Evolutionary conservation across 1,140 invertebrate genomes (phyloP).

Genomic region (Leptoteleia sp.): DNA sequence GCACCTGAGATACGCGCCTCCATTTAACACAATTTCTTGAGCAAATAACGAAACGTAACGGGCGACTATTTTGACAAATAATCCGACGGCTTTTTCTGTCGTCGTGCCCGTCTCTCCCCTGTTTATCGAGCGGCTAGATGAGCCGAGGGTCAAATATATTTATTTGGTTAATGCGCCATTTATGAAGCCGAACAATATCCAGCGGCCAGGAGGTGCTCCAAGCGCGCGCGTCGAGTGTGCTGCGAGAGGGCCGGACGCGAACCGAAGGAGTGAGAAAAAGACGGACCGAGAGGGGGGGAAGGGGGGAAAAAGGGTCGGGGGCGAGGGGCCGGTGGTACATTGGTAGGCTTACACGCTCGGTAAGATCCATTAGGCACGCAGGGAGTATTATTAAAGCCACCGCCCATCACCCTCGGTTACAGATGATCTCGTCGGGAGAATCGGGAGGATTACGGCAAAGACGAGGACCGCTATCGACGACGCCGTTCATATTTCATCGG

Average conservation of each 20-base stretch:
- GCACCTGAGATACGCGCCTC: neutral
- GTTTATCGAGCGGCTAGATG: constrained; percentile 40
- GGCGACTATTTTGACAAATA: constrained; percentile 19
- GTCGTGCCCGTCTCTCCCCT: constrained; percentile 18
- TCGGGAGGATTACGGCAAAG: constrained; percentile 72
- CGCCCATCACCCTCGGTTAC: constrained; percentile 71
- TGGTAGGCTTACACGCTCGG: constrained; percentile 75
- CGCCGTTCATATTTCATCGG: constrained; percentile 44
- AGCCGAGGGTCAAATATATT: constrained; percentile 58
- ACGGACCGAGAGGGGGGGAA: constrained; percentile 13
- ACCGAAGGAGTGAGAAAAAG: constrained; percentile 41
- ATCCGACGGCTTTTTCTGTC: constrained; percentile 16
- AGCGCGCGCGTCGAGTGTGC: constrained; percentile 40
- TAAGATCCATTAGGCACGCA: constrained; percentile 75
- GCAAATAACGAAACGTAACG: constrained; percentile 16
- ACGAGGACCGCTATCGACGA: constrained; percentile 53
- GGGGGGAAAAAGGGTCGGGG: constrained; percentile 9
- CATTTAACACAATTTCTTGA: constrained; percentile 2
- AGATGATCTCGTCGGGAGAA: constrained; percentile 72
- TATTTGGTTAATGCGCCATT: constrained; percentile 63
- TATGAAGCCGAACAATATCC: constrained; percentile 53
- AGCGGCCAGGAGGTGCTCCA: constrained; percentile 49
- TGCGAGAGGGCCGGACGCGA: no score
- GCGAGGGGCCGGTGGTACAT: constrained; percentile 65
- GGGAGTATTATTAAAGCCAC: constrained; percentile 76